These are phyloP conservation scores for Lagria hirta DNA, from an alignment of 2,888 invertebrate genomes.

Conservation along the genomic window DNA sequence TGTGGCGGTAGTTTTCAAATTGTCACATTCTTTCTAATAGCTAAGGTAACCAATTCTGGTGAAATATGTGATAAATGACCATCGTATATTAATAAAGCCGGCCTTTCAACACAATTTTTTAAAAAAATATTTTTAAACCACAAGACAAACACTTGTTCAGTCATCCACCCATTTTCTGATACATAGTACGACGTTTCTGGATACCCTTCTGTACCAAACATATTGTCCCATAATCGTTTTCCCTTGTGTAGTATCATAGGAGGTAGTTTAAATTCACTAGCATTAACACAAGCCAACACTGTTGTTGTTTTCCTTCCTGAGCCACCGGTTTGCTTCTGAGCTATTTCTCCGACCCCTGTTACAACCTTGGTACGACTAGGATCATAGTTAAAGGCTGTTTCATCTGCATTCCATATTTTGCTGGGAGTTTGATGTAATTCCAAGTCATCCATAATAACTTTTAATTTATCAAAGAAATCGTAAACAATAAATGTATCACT, in stretches of 20 bases:
- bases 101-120: too few species aligned
- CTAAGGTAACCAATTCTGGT: background rate
- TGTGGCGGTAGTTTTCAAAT: background rate
- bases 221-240: background rate
- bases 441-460: slow-evolving; percentile 28
- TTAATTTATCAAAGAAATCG: slow-evolving; percentile 26
- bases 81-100: too few species aligned
- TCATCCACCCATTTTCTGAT: background rate
- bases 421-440: slow-evolving; percentile 34
- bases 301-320: slow-evolving; percentile 1
- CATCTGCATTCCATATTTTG: slow-evolving; percentile 34
- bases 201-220: background rate
- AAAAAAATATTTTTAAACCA: too few species aligned
- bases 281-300: slow-evolving; percentile 2
- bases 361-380: slow-evolving; percentile 8
- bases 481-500: slow-evolving; percentile 33
- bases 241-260: background rate
- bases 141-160: too few species aligned
- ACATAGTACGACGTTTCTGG: background rate
- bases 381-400: slow-evolving; percentile 18
- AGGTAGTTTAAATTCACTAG: background rate
- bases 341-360: background rate
- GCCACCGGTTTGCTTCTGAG: slow-evolving; percentile 1
- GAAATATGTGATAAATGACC: background rate
- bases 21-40: background rate